A percentile compares a stretch with the other conserved stretches of the same genome.
phyloP scores from a whole-genome alignment of 2,113 vertebrate genomes.

The Ursus arctos region DNA sequence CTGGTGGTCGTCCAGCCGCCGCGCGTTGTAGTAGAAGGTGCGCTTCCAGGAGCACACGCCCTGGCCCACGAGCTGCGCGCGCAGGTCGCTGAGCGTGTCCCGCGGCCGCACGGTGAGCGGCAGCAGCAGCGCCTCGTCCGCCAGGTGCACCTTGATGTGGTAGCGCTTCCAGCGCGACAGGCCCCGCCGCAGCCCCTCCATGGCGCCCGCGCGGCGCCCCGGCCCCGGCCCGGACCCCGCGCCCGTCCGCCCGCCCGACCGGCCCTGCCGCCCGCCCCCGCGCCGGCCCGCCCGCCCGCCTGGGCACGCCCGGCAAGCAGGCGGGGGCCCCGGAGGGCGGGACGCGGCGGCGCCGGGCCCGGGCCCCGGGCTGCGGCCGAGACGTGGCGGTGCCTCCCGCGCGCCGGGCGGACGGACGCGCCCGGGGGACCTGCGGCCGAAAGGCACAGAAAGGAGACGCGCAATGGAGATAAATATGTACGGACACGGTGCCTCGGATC shows the following conservation, averaged over 20 bases:
- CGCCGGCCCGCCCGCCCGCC: too few relatives aligned
- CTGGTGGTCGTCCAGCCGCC: conserved; percentile 87
- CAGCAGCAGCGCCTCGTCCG: conserved; percentile 89
- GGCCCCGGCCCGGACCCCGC: neutral
- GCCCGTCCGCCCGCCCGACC: too few relatives aligned
- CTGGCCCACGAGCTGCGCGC: conserved; percentile 87
- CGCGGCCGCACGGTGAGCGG: conserved; percentile 87
- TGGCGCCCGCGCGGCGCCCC: conserved; percentile 59
- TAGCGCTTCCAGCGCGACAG: conserved; percentile 88
- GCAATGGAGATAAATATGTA: too few relatives aligned
- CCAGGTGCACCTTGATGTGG: conserved; percentile 90
- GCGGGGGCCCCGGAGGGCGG: neutral
- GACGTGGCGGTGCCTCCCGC: too few relatives aligned
- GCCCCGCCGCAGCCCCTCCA: conserved; percentile 89
- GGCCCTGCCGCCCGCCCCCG: too few relatives aligned
- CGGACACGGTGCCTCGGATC: neutral
- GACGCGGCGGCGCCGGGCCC: neutral
- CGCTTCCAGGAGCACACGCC: conserved; percentile 90
- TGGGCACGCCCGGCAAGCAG: too few relatives aligned
- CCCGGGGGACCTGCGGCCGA: neutral
- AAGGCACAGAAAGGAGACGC: neutral
- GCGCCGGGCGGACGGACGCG: neutral
- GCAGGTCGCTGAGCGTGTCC: conserved; percentile 89
- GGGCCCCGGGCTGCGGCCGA: too few relatives aligned
- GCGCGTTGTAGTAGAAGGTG: conserved; percentile 90